Base-by-base conservation (phyloP, 2,888 invertebrate genomes). In the Hecatera dysodea region DNA sequence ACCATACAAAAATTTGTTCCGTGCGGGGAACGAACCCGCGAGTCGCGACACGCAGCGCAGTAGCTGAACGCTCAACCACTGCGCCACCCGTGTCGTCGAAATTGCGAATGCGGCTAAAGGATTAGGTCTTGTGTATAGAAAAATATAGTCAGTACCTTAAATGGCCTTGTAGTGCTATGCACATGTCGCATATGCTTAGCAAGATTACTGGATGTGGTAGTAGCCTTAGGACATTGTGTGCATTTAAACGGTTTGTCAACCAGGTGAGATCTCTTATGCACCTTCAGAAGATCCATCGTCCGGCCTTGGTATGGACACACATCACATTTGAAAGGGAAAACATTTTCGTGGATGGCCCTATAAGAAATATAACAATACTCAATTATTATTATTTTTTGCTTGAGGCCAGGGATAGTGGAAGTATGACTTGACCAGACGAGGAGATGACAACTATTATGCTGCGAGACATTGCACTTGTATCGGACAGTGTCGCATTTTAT, bases 321-420 rank as follows among this genome's bases (percentile, higher is more conserved):
- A 22, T 95, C 94, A 75, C 95, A 95, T 87, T 94, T 94, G 84
- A 88, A 95, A 4, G 95, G 95, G 78, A 95, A 95, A 57, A 94
- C 82, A 69, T 94, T 93, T 80, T 93, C 92, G 70, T 95, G 95
- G 59, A 86, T 93, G 44, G 87, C 88, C 90, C 93, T 93, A 85
- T 83, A 69, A 68, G 6, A 55, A 39, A 0, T 19, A 33, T 56
- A 19, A 7, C 42, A 24, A 42, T 5, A 9, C 9, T 29, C 6
- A 11, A 46, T 46, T 15, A 39, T 15, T 39, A 39, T 15, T 15
- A 39, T 15, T 15, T 39, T 39, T 39, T 15, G 39, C 39, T 39
- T 39, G n/a, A n/a, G n/a, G n/a, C n/a, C n/a, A n/a, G n/a, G n/a
- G n/a, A n/a, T n/a, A n/a, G n/a, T n/a, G n/a, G n/a, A n/a, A n/a